phyloP scores from a whole-genome alignment of 2,797 vertebrate genomes.

The Myripristis murdjan region DNA sequence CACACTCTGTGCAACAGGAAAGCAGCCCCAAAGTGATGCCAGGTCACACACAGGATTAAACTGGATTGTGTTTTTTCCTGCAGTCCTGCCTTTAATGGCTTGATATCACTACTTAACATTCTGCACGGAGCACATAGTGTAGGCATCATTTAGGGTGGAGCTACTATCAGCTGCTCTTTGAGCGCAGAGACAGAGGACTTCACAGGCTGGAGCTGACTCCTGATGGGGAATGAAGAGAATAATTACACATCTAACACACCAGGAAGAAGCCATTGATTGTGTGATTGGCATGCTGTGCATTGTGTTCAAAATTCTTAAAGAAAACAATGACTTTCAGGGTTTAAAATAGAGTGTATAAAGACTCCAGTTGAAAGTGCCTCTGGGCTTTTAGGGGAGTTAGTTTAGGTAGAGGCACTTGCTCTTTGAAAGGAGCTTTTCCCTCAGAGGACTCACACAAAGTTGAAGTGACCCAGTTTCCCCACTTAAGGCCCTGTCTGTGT shows the following conservation, averaged over 20 bases:
- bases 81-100: conserved; percentile 88
- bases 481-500: conserved; percentile 85
- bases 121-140: conserved; percentile 81
- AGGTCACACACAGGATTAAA: conserved; percentile 88
- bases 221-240: conserved; percentile 85
- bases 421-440: conserved; percentile 86
- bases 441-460: conserved; percentile 86
- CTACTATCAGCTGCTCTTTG: conserved; percentile 84
- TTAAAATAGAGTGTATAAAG: conserved; percentile 81
- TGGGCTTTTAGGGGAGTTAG: conserved; percentile 84
- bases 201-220: conserved; percentile 82
- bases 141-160: conserved; percentile 87
- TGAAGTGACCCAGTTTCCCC: conserved; percentile 88
- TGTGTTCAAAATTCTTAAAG: conserved; percentile 83
- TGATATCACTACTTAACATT: conserved; percentile 88
- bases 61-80: conserved; percentile 88
- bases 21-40: conserved; percentile 87
- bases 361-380: conserved; percentile 81
- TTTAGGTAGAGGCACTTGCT: conserved; percentile 85
- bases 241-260: conserved; percentile 85
- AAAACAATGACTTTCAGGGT: conserved; percentile 85
- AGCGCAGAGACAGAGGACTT: conserved; percentile 84
- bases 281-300: conserved; percentile 84
- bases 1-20: conserved; percentile 85
- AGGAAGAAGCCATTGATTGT: conserved; percentile 83